Conservation (phyloP, 2,113 vertebrate genomes). For the Pseudopipra pipra region DNA sequence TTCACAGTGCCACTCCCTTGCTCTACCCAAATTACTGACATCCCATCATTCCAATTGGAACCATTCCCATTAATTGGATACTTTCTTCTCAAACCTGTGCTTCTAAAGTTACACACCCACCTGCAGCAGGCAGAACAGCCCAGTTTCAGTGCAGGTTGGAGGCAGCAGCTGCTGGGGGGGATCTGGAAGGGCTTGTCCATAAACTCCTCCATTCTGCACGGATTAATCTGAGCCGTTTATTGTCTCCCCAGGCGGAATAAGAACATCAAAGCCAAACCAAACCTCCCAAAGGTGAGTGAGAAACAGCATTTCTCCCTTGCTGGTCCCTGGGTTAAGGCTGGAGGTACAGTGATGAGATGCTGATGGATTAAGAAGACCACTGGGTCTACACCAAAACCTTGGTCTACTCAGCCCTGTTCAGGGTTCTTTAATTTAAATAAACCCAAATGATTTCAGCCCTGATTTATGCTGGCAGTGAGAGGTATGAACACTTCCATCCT, state of each 20-base stretch:
- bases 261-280: slow-evolving; percentile 89
- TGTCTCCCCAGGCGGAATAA: slow-evolving; percentile 88
- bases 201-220: not conserved
- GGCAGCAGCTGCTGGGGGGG: not conserved
- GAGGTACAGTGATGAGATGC: not conserved
- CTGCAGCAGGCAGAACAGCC: not conserved
- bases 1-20: accelerated
- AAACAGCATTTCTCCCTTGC: not conserved
- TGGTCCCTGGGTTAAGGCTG: not conserved
- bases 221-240: not conserved
- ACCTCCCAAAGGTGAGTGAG: slow-evolving; percentile 90
- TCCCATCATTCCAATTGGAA: not conserved
- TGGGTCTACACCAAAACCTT: not conserved
- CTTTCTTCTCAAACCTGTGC: not conserved
- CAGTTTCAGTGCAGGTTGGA: not conserved
- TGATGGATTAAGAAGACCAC: not conserved
- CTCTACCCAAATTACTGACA: not conserved
- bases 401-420: not conserved
- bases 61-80: not conserved
- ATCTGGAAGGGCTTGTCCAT: not conserved
- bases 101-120: not conserved
- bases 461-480: not conserved
- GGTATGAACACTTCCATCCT: not conserved
- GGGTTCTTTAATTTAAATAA: not conserved
- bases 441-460: not conserved